Conservation (phyloP, 2,888 invertebrate genomes). For the Protophormia terraenovae region DNA sequence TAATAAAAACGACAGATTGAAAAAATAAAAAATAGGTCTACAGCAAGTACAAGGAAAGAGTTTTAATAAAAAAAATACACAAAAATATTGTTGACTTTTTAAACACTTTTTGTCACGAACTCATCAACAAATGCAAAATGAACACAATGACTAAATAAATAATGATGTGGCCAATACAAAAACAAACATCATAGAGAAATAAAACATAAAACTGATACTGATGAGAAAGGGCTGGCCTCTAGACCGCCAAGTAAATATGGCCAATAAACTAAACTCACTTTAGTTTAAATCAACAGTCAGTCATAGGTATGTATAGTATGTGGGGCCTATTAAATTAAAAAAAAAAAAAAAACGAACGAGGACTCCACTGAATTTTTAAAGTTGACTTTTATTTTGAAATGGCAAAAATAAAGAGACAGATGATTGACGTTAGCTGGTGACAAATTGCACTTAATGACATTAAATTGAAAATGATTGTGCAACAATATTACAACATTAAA, state of each 20-base stretch:
- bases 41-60: neutral
- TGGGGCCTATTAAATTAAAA: conserved; percentile 6
- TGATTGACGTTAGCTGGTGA: conserved; percentile 73
- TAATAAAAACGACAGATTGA: conserved; percentile 24
- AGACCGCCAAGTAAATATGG: neutral
- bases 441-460: conserved; percentile 80
- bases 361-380: neutral
- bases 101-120: conserved; percentile 80
- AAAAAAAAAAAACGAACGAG: neutral
- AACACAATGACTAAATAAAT: conserved; percentile 72
- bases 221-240: neutral
- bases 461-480: conserved; percentile 80
- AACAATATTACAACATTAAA: conserved; percentile 53
- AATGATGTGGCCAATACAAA: conserved; percentile 67
- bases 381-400: conserved; percentile 8
- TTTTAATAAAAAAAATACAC: neutral
- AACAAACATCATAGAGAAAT: conserved; percentile 9
- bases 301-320: conserved; percentile 8
- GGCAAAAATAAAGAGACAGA: conserved; percentile 10
- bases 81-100: conserved; percentile 76
- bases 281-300: conserved; percentile 38
- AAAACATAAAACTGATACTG: neutral
- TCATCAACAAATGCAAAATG: conserved; percentile 72
- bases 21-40: conserved; percentile 19
- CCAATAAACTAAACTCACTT: conserved; percentile 15